Base-by-base conservation (phyloP, 2,113 vertebrate genomes). In the Menidia beryllina region DNA sequence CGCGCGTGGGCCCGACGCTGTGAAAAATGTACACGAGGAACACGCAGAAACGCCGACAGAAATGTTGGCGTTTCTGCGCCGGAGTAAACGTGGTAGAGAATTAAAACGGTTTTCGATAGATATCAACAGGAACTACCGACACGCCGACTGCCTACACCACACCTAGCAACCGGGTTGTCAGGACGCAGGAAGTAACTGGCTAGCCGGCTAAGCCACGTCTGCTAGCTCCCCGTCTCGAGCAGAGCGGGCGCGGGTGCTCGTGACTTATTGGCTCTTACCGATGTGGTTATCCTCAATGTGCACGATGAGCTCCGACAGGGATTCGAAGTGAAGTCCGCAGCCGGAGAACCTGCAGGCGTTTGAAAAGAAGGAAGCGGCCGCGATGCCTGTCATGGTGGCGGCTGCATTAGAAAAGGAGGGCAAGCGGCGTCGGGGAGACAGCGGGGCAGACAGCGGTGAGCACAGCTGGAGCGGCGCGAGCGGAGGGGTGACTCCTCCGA, bases 241-340 rank as follows among this genome's bases (percentile, higher is more conserved):
- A 84, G 78, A 60, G 84, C 41, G 19, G 41, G 63, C 75, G 21
- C 62, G 48, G 60, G 61, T 60, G 73, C 36, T 57, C 10, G 4
- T 13, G 48, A 25, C 61, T 52, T 7, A 4, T n/a, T 54, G 34
- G 56, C 48, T 67, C 93, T 94, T 89, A 98, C 96, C 96, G 93
- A 98, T 98, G 90, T 97, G 96, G 92, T 90, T 96, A 83, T 97
- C 96, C 86, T 98, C 96, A 88, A 98, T 98, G 93, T 98, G 96
- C 85, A 95, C 95, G 88, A 98, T 98, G 74, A 98, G 96, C 90
- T 97, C 96, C 69, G 94, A 91, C 93, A 98, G 91, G 72, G 94
- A 95, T 70, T 95, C 94, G 88, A 97, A 97, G 92, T 96, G 95
- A 20, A 96, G 96, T 78, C 96, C 96, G 92, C 96, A 98, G 92